Conservation (phyloP, 2,113 vertebrate species). For the Glareola pratincola region DNA sequence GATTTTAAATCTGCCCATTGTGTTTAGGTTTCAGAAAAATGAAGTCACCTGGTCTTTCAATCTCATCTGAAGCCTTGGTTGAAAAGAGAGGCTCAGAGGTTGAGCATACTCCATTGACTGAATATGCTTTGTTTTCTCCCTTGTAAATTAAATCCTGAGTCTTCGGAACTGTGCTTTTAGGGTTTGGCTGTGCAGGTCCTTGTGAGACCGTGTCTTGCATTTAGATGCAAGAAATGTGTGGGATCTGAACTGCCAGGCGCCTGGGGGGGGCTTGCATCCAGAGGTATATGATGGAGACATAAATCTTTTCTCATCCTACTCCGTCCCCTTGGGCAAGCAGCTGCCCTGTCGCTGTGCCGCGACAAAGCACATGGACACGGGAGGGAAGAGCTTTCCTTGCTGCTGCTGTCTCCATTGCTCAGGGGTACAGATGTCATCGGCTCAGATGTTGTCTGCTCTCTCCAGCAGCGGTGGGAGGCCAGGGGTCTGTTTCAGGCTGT, state of each 20-base stretch:
- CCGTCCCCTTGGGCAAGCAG: neutral
- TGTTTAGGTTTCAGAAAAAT: neutral
- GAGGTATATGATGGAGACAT: neutral
- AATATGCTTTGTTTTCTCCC: neutral
- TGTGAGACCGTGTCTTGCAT: neutral
- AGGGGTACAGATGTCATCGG: neutral
- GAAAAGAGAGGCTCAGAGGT: neutral
- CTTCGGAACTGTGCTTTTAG: neutral
- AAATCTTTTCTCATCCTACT: neutral
- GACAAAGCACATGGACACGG: neutral
- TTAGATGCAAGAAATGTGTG: neutral
- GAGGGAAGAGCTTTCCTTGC: neutral
- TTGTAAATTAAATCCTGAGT: neutral
- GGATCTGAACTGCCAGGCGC: neutral
- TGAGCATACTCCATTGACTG: neutral
- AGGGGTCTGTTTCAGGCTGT: neutral
- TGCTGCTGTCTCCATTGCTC: neutral
- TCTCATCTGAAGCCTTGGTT: neutral
- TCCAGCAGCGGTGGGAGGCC: neutral
- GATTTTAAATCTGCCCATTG: neutral
- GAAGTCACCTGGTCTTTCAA: neutral
- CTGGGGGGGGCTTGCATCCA: accelerated
- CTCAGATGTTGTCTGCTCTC: neutral
- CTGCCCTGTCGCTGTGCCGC: accelerated
- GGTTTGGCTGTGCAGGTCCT: neutral